These are phyloP conservation scores for Bombylius discolor DNA, from an alignment of 2,888 invertebrate genomes.

Conservation along the genomic window DNA sequence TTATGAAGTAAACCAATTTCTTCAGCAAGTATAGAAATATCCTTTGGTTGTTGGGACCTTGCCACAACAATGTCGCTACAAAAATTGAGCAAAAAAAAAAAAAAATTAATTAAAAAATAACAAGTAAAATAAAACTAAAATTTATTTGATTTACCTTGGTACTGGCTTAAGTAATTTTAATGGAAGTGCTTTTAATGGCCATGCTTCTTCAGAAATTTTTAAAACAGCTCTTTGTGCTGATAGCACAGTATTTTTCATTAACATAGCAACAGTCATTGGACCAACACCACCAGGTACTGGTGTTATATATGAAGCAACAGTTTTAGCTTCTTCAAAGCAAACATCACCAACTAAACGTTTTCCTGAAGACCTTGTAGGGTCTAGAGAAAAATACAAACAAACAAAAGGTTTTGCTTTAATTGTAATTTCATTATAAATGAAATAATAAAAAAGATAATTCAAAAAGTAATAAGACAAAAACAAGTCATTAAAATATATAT, in stretches of 20 bases:
- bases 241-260: conserved; percentile 83
- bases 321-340: conserved; percentile 63
- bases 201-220: conserved; percentile 41
- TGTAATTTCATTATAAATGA: background rate
- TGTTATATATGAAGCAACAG: conserved; percentile 70
- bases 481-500: background rate
- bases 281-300: conserved; percentile 90
- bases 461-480: background rate
- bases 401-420: background rate
- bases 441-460: no score
- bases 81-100: background rate
- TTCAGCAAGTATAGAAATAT: conserved; percentile 58
- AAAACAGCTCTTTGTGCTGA: conserved; percentile 57
- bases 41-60: conserved; percentile 74
- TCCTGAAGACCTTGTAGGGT: conserved; percentile 62
- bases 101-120: no score
- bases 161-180: conserved; percentile 56
- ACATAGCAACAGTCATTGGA: conserved; percentile 88
- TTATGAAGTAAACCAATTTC: conserved; percentile 71
- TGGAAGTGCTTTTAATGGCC: conserved; percentile 59
- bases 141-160: conserved; percentile 53
- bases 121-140: background rate
- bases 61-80: conserved; percentile 81
- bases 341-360: conserved; percentile 92
- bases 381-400: conserved; percentile 36